These are phyloP conservation scores for Sebastes hopkinsi DNA, from an alignment of 2,797 vertebrate species.

Conservation along the genomic window DNA sequence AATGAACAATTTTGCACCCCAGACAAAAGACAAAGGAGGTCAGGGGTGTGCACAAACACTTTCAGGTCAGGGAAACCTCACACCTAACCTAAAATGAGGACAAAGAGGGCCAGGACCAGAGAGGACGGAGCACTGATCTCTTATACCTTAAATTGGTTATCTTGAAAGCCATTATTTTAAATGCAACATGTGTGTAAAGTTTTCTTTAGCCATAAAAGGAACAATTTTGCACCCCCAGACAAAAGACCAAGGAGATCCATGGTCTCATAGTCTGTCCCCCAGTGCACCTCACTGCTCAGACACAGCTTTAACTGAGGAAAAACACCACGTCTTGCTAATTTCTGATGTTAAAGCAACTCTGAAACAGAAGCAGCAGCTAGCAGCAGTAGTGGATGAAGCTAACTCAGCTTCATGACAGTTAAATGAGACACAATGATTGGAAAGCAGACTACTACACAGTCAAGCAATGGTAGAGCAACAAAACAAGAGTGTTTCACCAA, in stretches of 20 bases:
- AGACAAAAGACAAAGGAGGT: neutral
- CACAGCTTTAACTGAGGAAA: neutral
- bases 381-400: slow-evolving; percentile 22
- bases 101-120: neutral
- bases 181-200: neutral
- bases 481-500: neutral
- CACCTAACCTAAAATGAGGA: neutral
- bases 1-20: neutral
- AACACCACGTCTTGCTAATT: neutral
- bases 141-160: neutral
- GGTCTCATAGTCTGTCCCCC: neutral
- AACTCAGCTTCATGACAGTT: slow-evolving; percentile 17
- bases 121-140: neutral
- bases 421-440: neutral
- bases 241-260: neutral
- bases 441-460: neutral
- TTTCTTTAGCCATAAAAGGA: neutral
- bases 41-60: neutral
- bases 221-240: neutral
- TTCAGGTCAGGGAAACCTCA: neutral
- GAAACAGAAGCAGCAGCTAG: slow-evolving; percentile 6
- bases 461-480: neutral
- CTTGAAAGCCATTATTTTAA: neutral
- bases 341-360: neutral
- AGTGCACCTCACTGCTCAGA: neutral